Percentiles rank a stretch among this genome's conserved stretches.
Evolutionary conservation across 2,797 vertebrate species (phyloP).

Genomic region (Botia kubotai): DNA sequence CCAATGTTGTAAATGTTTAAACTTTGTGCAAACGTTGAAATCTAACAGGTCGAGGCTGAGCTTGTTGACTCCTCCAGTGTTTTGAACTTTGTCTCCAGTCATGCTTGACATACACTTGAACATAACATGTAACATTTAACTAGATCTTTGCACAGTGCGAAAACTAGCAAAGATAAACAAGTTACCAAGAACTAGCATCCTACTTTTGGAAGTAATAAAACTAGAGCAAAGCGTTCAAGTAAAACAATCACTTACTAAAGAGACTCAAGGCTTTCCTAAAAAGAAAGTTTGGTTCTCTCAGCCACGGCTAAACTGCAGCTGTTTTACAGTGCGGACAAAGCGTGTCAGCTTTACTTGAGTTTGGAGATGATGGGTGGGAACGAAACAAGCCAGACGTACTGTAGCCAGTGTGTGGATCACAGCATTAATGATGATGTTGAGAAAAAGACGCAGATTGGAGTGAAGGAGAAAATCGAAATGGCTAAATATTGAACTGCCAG

Average conservation of each 20-base stretch:
- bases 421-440: neutral
- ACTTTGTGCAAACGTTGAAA: conserved; percentile 1
- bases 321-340: conserved; percentile 52
- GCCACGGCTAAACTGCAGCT: conserved; percentile 57
- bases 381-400: conserved; percentile 31
- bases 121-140: neutral
- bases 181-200: conserved; percentile 39
- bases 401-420: neutral
- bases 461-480: neutral
- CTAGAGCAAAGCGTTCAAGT: conserved; percentile 15
- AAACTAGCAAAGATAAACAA: conserved; percentile 23
- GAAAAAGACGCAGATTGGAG: neutral
- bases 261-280: conserved; percentile 31
- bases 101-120: conserved; percentile 34
- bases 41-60: conserved; percentile 4
- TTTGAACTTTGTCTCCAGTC: conserved; percentile 23
- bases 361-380: conserved; percentile 30
- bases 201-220: neutral
- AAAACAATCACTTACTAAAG: conserved; percentile 1
- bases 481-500: conserved; percentile 1
- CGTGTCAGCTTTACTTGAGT: conserved; percentile 17
- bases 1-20: conserved; percentile 32
- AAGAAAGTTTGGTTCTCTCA: conserved; percentile 46
- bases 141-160: conserved; percentile 5
- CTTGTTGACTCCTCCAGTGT: conserved; percentile 15